Conservation (phyloP, 2,797 vertebrate genomes). For the Alauda arvensis region DNA sequence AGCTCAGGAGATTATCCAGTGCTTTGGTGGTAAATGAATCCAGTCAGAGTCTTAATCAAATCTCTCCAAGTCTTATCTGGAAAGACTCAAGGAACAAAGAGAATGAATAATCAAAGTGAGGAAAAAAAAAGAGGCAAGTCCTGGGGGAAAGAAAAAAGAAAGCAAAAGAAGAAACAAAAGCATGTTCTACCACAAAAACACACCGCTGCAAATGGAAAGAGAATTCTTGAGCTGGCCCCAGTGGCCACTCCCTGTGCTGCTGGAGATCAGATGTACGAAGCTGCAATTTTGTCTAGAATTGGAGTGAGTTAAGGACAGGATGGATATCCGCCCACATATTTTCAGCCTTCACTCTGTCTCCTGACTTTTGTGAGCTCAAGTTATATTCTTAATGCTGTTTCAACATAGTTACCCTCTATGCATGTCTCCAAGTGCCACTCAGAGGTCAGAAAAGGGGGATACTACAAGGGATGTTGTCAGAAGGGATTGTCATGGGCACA, state of each 20-base stretch:
- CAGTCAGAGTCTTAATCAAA: background rate
- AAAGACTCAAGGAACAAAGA: constrained; percentile 13
- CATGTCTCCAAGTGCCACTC: background rate
- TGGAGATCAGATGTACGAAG: constrained; percentile 35
- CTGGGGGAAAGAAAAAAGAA: background rate
- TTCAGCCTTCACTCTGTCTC: constrained; percentile 34
- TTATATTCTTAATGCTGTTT: constrained; percentile 8
- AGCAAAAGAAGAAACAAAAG: background rate
- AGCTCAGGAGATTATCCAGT: background rate
- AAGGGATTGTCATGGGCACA: background rate
- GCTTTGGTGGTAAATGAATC: constrained; percentile 29
- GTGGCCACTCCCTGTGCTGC: constrained; percentile 43
- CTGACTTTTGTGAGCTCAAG: constrained; percentile 23
- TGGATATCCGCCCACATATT: constrained; percentile 38
- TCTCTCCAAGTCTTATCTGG: background rate
- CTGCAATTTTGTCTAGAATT: constrained; percentile 29
- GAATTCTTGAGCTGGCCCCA: constrained; percentile 49
- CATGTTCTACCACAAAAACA: constrained; percentile 18
- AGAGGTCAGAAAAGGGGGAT: background rate
- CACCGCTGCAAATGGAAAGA: constrained; percentile 19
- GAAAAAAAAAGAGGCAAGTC: background rate
- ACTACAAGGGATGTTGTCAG: background rate
- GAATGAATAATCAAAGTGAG: background rate
- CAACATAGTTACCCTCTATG: background rate
- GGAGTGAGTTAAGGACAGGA: constrained; percentile 51